Evolutionary conservation across 1,140 invertebrate genomes (phyloP).

Genomic region (Scylla paramamosain): DNA sequence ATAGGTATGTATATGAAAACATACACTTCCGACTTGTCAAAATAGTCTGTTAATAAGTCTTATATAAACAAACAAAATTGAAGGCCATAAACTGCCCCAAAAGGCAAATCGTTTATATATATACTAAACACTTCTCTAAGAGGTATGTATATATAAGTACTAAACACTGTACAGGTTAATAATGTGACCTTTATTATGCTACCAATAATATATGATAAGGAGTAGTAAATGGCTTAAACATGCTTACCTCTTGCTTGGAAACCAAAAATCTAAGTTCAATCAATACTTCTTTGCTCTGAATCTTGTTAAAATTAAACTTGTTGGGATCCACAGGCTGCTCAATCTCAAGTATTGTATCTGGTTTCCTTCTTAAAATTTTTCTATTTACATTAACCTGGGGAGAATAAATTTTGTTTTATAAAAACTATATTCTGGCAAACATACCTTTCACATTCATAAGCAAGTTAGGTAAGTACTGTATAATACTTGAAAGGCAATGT

Average conservation of each 20-base stretch:
- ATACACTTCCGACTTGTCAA: too few species aligned
- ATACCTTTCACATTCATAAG: neutral
- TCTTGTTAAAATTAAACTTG: slow-evolving; percentile 87
- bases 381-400: slow-evolving; percentile 86
- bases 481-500: neutral
- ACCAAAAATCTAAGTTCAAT: slow-evolving; percentile 78
- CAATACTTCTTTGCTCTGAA: slow-evolving; percentile 83
- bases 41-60: too few species aligned
- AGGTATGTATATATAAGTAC: too few species aligned
- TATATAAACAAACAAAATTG: too few species aligned
- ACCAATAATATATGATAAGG: too few species aligned
- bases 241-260: neutral
- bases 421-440: neutral
- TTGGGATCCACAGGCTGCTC: slow-evolving; percentile 84
- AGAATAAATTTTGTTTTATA: neutral
- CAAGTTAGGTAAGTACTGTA: too few species aligned
- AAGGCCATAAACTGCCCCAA: too few species aligned
- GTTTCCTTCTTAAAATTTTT: slow-evolving; percentile 83
- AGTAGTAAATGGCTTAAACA: neutral
- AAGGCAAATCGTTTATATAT: too few species aligned
- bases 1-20: too few species aligned
- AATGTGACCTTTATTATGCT: too few species aligned
- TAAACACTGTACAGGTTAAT: too few species aligned
- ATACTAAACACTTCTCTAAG: too few species aligned
- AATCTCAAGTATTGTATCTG: slow-evolving; percentile 83